Evolutionary conservation across 1,140 invertebrate species (phyloP), one percentile per base, ranked within the genome.

Genomic region (Sogatella furcifera): DNA sequence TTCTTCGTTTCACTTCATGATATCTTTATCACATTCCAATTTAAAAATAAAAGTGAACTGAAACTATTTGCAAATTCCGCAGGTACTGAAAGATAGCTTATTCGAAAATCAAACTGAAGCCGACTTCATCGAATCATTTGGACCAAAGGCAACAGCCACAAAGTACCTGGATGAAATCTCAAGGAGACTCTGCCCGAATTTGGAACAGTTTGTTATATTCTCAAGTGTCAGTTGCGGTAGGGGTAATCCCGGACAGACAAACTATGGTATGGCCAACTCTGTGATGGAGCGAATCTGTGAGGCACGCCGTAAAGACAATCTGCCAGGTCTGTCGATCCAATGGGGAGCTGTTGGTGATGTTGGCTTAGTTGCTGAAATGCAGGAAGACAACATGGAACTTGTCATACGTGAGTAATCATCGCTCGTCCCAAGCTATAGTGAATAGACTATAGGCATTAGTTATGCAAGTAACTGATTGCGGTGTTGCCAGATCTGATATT

Each of bases 161-260:
- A 73, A 77, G 67, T 70, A 80, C 65, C 68, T 86, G 59, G 84
- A 86, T 66, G 73, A 77, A 61, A 42, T 80, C 5, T 80, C 81
- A 0, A 77, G 79, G 44, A 76, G 70, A 57, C 59, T 78, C 15
- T 85, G 83, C 62, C 81, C 81, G 0, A 49, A 74, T 15, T 68
- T 85, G 21, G 73, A 78, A 41, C 70, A 81, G 65, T 87, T 88
- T 66, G 82, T 86, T 5, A 82, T 90, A 19, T 95, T 95, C 73
- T 95, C 92, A 1, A 92, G 89, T 52, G 87, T 95, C 4, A 87
- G 85, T 31, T 92, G 90, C 72, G 92, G 91, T 6, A 79, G 89
- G 52, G 92, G 92, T 61, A 95, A 95, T 73, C 82, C 84, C 44
- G 92, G 92, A 3, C 92, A 95, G 73, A 83, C 86, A 0, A 95